Percentiles rank a stretch among this genome's conserved stretches.
Evolutionary conservation across 2,113 vertebrate species (phyloP).

Genomic region (Galeopterus variegatus): DNA sequence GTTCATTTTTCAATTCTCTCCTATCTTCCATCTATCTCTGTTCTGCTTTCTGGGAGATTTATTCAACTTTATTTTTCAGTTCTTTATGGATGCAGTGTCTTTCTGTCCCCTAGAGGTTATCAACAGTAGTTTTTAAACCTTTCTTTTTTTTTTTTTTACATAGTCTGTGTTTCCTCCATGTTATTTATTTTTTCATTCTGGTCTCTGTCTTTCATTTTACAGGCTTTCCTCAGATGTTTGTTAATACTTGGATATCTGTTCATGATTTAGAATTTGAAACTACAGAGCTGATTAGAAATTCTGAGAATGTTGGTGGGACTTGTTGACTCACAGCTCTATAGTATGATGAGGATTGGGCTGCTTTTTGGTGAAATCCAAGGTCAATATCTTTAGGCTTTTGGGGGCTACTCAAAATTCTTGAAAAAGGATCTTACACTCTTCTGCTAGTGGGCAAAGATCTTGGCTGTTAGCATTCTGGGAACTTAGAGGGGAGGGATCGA

Average conservation of each 20-base stretch:
- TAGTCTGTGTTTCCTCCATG: background rate
- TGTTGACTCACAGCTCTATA: background rate
- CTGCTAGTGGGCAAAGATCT: background rate
- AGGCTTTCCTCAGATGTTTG: background rate
- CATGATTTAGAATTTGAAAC: background rate
- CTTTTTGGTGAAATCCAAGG: background rate
- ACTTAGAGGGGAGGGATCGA: background rate
- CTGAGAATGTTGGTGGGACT: background rate
- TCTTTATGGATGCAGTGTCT: background rate
- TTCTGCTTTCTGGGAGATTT: background rate
- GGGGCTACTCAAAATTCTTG: background rate
- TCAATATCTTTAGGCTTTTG: background rate
- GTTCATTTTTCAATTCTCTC: background rate
- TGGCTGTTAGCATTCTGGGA: background rate
- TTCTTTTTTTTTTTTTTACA: background rate
- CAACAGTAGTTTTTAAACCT: background rate
- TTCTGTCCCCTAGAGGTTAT: background rate
- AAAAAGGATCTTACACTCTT: background rate
- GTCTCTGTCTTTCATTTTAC: constrained; percentile 6
- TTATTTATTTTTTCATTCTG: background rate
- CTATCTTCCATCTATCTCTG: background rate
- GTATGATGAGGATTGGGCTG: background rate
- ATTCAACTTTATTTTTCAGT: background rate
- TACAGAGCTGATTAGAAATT: background rate
- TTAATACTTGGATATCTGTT: constrained; percentile 15